These are phyloP conservation scores for Drosophila suboccidentalis DNA, from an alignment of 2,888 invertebrate species.

Conservation along the genomic window DNA sequence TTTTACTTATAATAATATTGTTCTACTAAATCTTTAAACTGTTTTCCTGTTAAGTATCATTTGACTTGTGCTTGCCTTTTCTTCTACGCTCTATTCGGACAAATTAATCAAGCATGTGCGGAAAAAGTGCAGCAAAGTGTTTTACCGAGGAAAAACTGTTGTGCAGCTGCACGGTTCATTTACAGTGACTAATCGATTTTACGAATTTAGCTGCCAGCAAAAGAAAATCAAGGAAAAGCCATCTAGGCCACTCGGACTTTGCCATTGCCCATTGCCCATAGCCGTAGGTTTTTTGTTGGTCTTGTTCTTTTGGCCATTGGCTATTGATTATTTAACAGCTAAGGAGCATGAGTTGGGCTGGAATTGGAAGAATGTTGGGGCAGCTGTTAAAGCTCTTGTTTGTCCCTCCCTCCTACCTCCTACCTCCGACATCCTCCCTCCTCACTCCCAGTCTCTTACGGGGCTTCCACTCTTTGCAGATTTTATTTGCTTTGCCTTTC, in stretches of 20 bases:
- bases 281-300: conserved; percentile 10
- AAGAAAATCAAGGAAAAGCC: conserved; percentile 42
- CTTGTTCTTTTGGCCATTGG: conserved; percentile 47
- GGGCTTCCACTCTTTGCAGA: neutral
- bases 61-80: conserved; percentile 4
- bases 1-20: neutral
- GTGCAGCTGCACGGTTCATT: conserved; percentile 75
- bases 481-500: no score
- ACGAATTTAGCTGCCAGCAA: conserved; percentile 55
- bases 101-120: conserved; percentile 38
- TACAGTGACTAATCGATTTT: conserved; percentile 82
- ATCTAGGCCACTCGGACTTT: conserved; percentile 18
- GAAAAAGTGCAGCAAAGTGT: conserved; percentile 27
- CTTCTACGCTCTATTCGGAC: conserved; percentile 17
- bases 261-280: conserved; percentile 2
- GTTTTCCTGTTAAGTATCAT: neutral
- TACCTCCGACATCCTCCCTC: neutral
- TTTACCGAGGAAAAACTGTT: conserved; percentile 55
- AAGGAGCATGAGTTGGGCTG: conserved; percentile 11
- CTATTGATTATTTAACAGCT: conserved; percentile 63
- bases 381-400: conserved; percentile 19
- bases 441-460: neutral
- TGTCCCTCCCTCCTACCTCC: conserved; percentile 13
- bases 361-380: conserved; percentile 56
- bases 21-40: neutral